These are phyloP conservation scores for Drosophila elegans DNA, from an alignment of 1,140 invertebrate species.

Conservation along the genomic window DNA sequence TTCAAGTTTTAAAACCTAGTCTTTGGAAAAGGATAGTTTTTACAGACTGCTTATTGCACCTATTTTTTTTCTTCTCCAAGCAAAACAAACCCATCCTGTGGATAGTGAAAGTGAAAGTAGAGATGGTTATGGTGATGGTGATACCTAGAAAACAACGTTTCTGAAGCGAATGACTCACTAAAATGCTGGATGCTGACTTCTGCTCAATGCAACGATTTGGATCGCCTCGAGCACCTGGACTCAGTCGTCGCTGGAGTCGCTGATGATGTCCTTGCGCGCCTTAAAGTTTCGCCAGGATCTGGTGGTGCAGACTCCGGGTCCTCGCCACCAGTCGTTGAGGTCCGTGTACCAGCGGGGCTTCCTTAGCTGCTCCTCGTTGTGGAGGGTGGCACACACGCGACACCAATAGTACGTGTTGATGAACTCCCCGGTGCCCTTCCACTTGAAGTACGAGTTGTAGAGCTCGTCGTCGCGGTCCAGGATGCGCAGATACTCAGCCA, in stretches of 20 bases:
- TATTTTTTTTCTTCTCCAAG: not conserved
- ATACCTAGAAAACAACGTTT: constrained; percentile 55
- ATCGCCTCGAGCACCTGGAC: constrained; percentile 49
- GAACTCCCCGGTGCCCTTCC: constrained; percentile 97
- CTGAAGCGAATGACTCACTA: constrained; percentile 25
- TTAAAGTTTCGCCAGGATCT: constrained; percentile 88
- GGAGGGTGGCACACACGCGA: constrained; percentile 95
- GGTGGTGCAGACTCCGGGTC: constrained; percentile 89
- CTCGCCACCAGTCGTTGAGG: constrained; percentile 95
- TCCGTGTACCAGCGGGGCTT: constrained; percentile 90
- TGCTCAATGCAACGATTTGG: constrained; percentile 66
- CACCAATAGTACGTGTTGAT: constrained; percentile 98
- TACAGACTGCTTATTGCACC: not conserved
- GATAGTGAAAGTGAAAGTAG: not conserved
- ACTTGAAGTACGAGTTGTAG: constrained; percentile 97
- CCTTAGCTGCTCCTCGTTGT: constrained; percentile 88
- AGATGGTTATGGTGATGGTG: not conserved
- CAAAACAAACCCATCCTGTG: constrained; percentile 11
- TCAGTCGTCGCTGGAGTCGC: constrained; percentile 83
- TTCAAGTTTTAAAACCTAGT: too few relatives aligned
- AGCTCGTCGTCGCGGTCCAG: constrained; percentile 94
- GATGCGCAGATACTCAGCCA: constrained; percentile 93
- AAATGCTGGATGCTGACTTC: constrained; percentile 10
- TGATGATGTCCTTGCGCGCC: constrained; percentile 84
- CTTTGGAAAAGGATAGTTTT: not conserved